phyloP scores from a whole-genome alignment of 2,113 vertebrate species.

The Onychorhynchus coronatus region DNA sequence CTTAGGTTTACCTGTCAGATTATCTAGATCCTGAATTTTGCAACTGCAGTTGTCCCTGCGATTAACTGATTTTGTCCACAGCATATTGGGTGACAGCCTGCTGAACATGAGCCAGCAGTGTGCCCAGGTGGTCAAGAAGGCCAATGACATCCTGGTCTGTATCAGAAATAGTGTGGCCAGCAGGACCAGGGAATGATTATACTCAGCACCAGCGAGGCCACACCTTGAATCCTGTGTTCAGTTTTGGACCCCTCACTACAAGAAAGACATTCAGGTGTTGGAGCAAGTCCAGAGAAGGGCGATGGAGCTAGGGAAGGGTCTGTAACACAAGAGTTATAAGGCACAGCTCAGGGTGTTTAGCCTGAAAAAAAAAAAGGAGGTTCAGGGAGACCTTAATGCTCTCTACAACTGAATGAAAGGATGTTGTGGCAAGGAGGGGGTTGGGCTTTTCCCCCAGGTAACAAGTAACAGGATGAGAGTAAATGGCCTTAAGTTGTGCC shows the following conservation, averaged over 20 bases:
- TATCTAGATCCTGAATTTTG: not conserved
- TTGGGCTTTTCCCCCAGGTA: not conserved
- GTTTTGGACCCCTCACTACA: not conserved
- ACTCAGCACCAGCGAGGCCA: accelerated
- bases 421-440: not conserved
- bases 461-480: not conserved
- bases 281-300: not conserved
- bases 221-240: not conserved
- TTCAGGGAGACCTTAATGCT: not conserved
- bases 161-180: not conserved
- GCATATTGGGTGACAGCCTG: not conserved
- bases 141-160: not conserved
- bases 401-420: not conserved
- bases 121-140: not conserved
- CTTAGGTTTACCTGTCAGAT: not conserved
- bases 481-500: not conserved
- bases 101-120: not conserved
- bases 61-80: not conserved
- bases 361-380: not conserved
- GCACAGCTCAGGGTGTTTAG: not conserved
- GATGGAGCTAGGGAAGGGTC: not conserved
- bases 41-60: not conserved
- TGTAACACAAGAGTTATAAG: not conserved
- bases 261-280: not conserved
- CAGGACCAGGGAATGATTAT: accelerated